Evolutionary conservation across 53 echinoderm and acorn worm genomes (phyloP).

Genomic region (Temnopleurus reevesii): DNA sequence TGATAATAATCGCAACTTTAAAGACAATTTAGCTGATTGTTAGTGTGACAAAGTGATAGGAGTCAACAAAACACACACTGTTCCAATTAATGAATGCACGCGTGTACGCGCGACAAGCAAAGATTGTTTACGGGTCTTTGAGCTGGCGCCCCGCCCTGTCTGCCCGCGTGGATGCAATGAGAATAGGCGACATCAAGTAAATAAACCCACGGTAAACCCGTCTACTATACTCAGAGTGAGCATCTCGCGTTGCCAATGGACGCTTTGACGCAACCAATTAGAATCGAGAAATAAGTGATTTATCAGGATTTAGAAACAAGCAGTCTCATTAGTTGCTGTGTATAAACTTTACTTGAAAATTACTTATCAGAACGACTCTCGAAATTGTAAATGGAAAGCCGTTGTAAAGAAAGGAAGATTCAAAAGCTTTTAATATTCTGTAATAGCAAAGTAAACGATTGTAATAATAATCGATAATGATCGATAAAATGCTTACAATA

Average conservation of each 20-base stretch:
- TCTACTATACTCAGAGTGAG: no score
- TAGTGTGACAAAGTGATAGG: constrained; percentile 27
- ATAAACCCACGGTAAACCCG: not conserved
- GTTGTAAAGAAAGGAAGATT: no score
- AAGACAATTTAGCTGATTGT: constrained; percentile 7
- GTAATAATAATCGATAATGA: no score
- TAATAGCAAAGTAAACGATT: no score
- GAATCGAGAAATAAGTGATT: not conserved
- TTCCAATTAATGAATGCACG: constrained; percentile 28
- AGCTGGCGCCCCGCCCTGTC: constrained; percentile 23
- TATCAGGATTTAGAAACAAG: no score
- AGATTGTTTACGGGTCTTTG: not conserved
- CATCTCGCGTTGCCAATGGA: not conserved
- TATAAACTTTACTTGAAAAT: no score
- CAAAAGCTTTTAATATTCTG: no score
- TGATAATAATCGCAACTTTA: constrained; percentile 30
- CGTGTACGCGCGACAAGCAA: constrained; percentile 11
- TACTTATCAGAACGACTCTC: no score
- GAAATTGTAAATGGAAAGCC: no score
- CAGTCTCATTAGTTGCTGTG: no score
- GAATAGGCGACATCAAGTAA: not conserved
- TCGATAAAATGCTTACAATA: no score
- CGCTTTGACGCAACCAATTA: not conserved
- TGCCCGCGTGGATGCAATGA: not conserved
- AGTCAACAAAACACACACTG: not conserved